Evolutionary conservation across 2,113 vertebrate species (phyloP), one percentile per base, ranked within the genome.

Genomic region (Syngnathus typhle): DNA sequence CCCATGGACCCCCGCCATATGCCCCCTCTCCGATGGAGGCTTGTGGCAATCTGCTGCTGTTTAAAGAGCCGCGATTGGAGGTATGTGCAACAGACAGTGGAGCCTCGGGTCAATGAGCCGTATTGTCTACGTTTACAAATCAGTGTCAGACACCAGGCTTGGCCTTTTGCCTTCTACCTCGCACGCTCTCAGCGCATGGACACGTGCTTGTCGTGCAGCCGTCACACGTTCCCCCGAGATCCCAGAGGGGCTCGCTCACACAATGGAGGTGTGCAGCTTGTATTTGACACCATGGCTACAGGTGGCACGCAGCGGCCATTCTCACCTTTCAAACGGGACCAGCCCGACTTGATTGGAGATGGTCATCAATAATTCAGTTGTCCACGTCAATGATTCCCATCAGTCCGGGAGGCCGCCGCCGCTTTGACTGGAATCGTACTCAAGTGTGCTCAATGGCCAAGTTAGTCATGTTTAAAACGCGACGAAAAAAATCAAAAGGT

Each of bases 41-140:
- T 64, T 23, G 69, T 41, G 74, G 73, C 88, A 91, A 90, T 90
- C 88, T 90, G 89, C 79, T 87, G 74, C 74, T 76, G 85, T 87
- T 86, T 84, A 82, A 86, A 85, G 85, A 72, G 72, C 67, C 66
- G 67, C 6, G 75, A 79, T 64, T 32, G 39, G 77, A 85, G 72
- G 86, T 88, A 82, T 88, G 89, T 85, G 90, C 80, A 85, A 82
- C 90, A 92, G 89, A 91, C 91, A 90, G 89, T 85, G 86, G 80
- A 88, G 88, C 84, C 21, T 60, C 84, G 83, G 85, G 86, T 89
- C 90, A 91, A 88, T 89, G 88, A 89, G 87, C 73, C 79, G 72
- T 75, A 90, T 91, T 92, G 91, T 89, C 85, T 88, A 82, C 79
- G 71, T 88, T 90, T 89, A 90, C 89, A 91, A 89, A 91, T 90